Base-by-base conservation (phyloP, 2,888 invertebrate species). In the Pteria penguin region DNA sequence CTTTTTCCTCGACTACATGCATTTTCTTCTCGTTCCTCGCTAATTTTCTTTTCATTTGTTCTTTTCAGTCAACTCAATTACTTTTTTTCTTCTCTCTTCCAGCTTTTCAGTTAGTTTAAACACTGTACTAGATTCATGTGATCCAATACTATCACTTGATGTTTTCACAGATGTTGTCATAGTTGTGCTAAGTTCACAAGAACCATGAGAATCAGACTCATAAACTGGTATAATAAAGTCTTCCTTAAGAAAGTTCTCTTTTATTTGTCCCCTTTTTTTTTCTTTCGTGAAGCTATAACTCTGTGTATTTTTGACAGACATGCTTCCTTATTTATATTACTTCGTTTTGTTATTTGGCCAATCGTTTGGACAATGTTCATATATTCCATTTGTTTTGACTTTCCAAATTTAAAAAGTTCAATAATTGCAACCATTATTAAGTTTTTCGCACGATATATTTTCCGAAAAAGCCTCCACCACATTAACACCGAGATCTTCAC, bases 1-100 rank as follows among this genome's bases (percentile, higher is more conserved):
- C 11, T 65, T 65, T 18, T n/a, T n/a, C n/a, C n/a, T n/a, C n/a
- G 14, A n/a, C 45, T 22, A 32, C 31, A 32, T 36, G 14, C 27
- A 52, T 32, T 62, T 1, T 18, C 8, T 62, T 62, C 26, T 68
- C 62, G 36, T 45, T 52, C 33, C 63, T 74, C 62, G 61, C 32
- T 11, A 75, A 52, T 70, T 75, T 75, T 55, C 75, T 70, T 70
- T 63, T 70, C 2, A 63, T 33, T 24, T 27, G 55, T 60, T 70
- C 26, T 55, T 65, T 63, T n/a, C 33, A 31, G 31, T 61, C 36
- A 74, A 55, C 14, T 61, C n/a, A 24, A n/a, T 31, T 14, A 68
- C 68, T 29, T 74, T 74, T 61, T 11, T 4, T 62, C 62, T 31
- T 62, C 67, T 74, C 31, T 68, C 62, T 31, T 61, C 14, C 5